Evolutionary conservation across 2,797 vertebrate genomes (phyloP), one percentile per base, ranked within the genome.

Genomic region (Pangasius macronema): DNA sequence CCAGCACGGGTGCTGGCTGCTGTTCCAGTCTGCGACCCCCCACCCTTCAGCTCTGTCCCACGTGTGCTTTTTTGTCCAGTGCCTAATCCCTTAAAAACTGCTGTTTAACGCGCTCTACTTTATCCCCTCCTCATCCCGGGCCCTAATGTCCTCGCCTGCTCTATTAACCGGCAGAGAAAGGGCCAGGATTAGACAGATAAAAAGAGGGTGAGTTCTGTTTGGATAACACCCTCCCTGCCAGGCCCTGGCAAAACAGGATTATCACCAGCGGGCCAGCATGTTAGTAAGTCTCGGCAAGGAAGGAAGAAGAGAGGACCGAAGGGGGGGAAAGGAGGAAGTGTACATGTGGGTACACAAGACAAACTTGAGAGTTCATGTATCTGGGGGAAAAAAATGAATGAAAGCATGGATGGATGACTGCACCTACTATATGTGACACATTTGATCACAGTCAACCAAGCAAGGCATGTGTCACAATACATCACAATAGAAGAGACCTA

Each of bases 31-130:
- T 90, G 68, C 73, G 68, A 87, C 87, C 20, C 91, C 91, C 59
- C n/a, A 92, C 84, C 90, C 90, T 75, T 55, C 76, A 53, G 86
- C 92, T 90, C 90, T 90, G 92, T 93, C 92, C 92, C 61, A 77
- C 91, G 91, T 51, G 89, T 91, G 91, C 94, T 95, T 96, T 95
- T 94, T 96, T 92, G 88, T 94, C 92, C 91, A 91, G 87, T 86
- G 90, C 92, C 93, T 95, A 96, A 96, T 96, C 95, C 94, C 90
- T 92, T 94, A 95, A 95, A 88, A 95, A 95, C 93, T 93, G 93
- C 93, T 95, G 94, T 95, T 95, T 94, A 95, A 94, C 94, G 93
- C 93, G 92, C 93, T 92, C 89, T 93, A 91, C 91, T 93, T 92
- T 91, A 91, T 92, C 93, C 93, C 91, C 90, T 88, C 85, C 87